phyloP scores from a whole-genome alignment of 2,888 invertebrate species.

The Sepiola atlantica region DNA sequence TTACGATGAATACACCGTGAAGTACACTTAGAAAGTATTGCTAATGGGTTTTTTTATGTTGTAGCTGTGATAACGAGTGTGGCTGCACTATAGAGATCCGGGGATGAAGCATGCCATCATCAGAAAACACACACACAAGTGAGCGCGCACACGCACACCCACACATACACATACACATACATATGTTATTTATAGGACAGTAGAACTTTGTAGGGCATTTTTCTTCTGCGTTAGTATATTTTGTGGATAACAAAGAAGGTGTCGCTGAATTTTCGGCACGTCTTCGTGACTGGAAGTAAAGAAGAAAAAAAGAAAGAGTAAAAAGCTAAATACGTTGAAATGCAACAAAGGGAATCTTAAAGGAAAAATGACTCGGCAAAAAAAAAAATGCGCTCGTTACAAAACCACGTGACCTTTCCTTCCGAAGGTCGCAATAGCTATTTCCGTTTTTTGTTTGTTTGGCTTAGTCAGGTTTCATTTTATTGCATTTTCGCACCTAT shows the following conservation, averaged over 20 bases:
- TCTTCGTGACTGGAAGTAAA: not conserved
- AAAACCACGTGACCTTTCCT: not conserved
- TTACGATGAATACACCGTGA: too few species aligned
- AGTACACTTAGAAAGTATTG: too few species aligned
- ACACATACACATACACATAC: too few species aligned
- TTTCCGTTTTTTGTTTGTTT: conserved; percentile 6
- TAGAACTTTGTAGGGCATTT: not conserved
- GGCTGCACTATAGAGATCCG: too few species aligned
- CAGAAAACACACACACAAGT: too few species aligned
- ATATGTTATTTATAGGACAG: too few species aligned
- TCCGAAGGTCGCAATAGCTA: conserved; percentile 32
- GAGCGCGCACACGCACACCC: too few species aligned
- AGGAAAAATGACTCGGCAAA: conserved; percentile 18
- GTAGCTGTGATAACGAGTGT: too few species aligned
- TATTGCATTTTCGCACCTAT: not conserved
- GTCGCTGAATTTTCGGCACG: not conserved
- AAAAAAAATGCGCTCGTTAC: not conserved
- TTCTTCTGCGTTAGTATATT: not conserved
- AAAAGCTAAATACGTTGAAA: not conserved
- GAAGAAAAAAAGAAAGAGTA: not conserved
- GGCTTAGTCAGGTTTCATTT: not conserved
- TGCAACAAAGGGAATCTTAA: not conserved
- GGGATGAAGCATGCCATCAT: too few species aligned
- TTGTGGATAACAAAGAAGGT: not conserved
- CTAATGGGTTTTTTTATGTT: too few species aligned